Conservation (phyloP, 1,140 invertebrate genomes). For the Tenebrio molitor region DNA sequence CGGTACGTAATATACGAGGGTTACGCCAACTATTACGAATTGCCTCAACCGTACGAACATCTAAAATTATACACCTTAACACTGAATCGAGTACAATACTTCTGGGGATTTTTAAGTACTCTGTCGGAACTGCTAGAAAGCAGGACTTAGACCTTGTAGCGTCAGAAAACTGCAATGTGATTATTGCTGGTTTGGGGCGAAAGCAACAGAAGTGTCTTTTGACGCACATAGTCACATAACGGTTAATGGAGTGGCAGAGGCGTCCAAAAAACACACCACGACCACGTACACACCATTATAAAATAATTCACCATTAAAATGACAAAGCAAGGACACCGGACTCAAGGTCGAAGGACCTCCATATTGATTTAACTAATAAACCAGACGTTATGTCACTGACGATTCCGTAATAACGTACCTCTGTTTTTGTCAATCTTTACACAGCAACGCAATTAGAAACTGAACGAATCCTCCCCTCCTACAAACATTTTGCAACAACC, state of each 20-base stretch:
- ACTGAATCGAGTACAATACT: slow-evolving; percentile 9
- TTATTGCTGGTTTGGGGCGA: slow-evolving; percentile 3
- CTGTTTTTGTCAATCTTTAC: not conserved
- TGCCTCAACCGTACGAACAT: not conserved
- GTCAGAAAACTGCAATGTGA: slow-evolving; percentile 21
- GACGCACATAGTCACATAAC: not conserved
- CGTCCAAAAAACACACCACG: not conserved
- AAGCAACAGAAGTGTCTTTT: slow-evolving; percentile 23
- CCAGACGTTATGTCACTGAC: not conserved
- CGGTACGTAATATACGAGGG: slow-evolving; percentile 18
- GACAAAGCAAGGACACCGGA: slow-evolving; percentile 21
- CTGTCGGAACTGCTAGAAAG: not conserved
- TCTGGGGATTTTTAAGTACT: not conserved
- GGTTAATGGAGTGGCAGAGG: not conserved
- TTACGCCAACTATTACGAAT: slow-evolving; percentile 11
- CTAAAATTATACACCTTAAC: not conserved
- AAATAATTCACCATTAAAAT: slow-evolving; percentile 14
- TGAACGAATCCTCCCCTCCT: too few relatives aligned
- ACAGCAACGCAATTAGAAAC: too few relatives aligned
- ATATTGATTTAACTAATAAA: slow-evolving; percentile 6
- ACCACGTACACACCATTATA: slow-evolving; percentile 5
- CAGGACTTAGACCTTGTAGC: slow-evolving; percentile 12
- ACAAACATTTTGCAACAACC: too few relatives aligned
- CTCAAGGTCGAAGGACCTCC: not conserved
- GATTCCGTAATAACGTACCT: not conserved